Evolutionary conservation across 2,888 invertebrate species (phyloP).

Genomic region (Molanna angustata): DNA sequence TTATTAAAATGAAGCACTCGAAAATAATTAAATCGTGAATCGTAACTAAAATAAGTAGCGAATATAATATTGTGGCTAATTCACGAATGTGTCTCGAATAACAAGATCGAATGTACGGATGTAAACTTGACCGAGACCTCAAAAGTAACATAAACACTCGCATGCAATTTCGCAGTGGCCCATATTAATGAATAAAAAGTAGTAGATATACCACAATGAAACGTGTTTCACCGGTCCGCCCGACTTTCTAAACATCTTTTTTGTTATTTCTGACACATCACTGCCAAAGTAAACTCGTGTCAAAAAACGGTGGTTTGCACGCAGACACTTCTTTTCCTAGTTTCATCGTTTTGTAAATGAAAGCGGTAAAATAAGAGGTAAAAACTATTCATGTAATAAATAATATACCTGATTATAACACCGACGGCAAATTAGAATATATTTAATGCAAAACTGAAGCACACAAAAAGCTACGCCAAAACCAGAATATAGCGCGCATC

Average conservation of each 20-base stretch:
- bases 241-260: slow-evolving; percentile 27
- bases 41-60: no score
- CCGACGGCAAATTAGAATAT: slow-evolving; percentile 5
- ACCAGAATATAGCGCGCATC: slow-evolving; percentile 9
- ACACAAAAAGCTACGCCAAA: slow-evolving; percentile 17
- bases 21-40: no score
- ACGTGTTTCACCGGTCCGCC: slow-evolving; percentile 12
- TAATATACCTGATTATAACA: slow-evolving; percentile 11
- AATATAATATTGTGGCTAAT: no score
- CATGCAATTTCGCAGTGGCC: background rate
- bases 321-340: background rate
- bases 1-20: no score
- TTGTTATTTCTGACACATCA: slow-evolving; percentile 11
- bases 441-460: slow-evolving; percentile 13
- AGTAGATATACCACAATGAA: slow-evolving; percentile 7
- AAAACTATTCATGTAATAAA: background rate
- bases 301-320: slow-evolving; percentile 8
- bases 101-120: no score
- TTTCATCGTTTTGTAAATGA: slow-evolving; percentile 9
- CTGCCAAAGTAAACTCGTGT: slow-evolving; percentile 1
- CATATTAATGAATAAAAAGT: slow-evolving; percentile 9
- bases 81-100: no score
- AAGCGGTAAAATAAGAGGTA: background rate
- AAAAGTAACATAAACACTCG: no score
- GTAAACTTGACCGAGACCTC: slow-evolving; percentile 4